These are phyloP conservation scores for Cephonodes hylas DNA, from an alignment of 2,888 invertebrate species.

Conservation along the genomic window DNA sequence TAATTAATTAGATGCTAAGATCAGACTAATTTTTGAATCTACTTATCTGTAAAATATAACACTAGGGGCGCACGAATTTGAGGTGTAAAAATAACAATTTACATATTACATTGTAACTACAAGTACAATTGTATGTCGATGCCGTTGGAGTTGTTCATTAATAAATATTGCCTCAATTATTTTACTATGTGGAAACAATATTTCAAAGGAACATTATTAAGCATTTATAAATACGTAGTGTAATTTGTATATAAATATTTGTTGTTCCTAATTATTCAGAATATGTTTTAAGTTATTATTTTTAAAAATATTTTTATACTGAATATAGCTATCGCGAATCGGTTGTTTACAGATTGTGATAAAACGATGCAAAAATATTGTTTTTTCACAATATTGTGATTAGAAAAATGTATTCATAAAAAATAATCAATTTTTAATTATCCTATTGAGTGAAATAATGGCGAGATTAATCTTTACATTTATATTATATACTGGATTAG, in stretches of 20 bases:
- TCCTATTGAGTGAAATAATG: background rate
- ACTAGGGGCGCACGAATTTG: no score
- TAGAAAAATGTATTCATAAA: background rate
- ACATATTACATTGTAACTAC: background rate
- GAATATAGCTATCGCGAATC: background rate
- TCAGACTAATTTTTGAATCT: no score
- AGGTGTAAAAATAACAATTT: no score
- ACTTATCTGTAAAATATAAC: no score
- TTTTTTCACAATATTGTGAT: constrained; percentile 12
- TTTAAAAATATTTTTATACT: background rate
- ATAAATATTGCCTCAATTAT: background rate
- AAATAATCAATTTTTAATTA: background rate
- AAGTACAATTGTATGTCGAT: background rate
- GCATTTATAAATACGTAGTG: constrained; percentile 27
- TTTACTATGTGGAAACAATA: background rate
- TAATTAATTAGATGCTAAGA: no score
- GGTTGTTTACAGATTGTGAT: constrained; percentile 11
- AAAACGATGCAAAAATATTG: constrained; percentile 13
- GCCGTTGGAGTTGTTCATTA: background rate
- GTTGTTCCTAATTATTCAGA: constrained; percentile 34
- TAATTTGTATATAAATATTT: constrained; percentile 19
- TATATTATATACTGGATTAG: background rate
- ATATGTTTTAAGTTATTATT: constrained; percentile 14
- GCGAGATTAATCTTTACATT: background rate
- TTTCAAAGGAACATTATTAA: background rate